Base-by-base conservation (phyloP, 2,113 vertebrate genomes). In the Nanorana parkeri region DNA sequence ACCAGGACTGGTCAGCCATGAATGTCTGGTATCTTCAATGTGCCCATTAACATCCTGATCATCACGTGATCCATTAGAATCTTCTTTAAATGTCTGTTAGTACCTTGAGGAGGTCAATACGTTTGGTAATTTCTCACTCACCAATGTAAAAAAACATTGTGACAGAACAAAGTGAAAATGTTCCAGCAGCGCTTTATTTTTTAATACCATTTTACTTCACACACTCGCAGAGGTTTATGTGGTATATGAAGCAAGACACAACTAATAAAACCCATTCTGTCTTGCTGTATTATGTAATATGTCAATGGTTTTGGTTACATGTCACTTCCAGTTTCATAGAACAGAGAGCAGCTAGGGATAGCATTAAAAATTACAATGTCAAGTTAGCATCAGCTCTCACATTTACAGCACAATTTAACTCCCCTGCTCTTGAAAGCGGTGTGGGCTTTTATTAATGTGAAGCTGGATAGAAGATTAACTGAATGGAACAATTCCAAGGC, bases 231-330 rank as follows among this genome's bases (percentile, higher is more conserved):
- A 83, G 80, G 72, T 83, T 68, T 67, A 76, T 83, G 29, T n/a
- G 63, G 60, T 68, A 60, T 76, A 76, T 68, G 54, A 83, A 61
- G 72, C 80, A 83, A 60, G 72, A 83, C 72, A 58, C 63, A 83
- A 17, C 65, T 23, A 83, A 68, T 68, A 47, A 28, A 83, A 83
- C 63, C 68, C 63, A 76, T 76, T 83, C 71, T 76, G 80, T 76
- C 80, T 83, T n/a, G 36, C 23, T 76, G 32, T 67, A 76, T 76
- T 76, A 83, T 76, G 72, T 83, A 68, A 83, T 76, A 67, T 76
- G 64, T 64, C 64, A 60, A 29, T 76, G 54, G 63, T 83, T 83
- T 76, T 58, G 52, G 80, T 75, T 83, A 68, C 64, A 28, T 83
- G 80, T 83, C 80, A 83, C 80, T 83, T 58, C 36, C 36, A 41